phyloP scores from a whole-genome alignment of 1,140 invertebrate species.

The Brachionus calyciflorus region DNA sequence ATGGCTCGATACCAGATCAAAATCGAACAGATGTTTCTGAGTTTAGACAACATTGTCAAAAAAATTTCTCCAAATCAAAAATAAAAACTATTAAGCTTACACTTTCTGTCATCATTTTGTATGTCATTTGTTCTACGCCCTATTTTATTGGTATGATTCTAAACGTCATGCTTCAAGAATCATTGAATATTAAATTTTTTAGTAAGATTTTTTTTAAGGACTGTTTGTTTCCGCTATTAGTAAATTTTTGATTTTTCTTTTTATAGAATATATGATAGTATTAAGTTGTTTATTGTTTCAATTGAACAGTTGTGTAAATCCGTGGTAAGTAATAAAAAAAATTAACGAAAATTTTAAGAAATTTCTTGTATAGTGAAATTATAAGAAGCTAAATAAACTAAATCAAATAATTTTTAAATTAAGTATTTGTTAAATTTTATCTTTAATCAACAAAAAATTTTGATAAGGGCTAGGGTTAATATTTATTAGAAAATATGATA shows the following conservation, averaged over 20 bases:
- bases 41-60: constrained; percentile 39
- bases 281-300: constrained; percentile 32
- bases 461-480: too few species aligned
- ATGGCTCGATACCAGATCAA: neutral
- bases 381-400: too few species aligned
- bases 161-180: neutral
- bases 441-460: too few species aligned
- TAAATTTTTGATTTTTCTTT: constrained; percentile 10
- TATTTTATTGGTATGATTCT: constrained; percentile 63
- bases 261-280: constrained; percentile 34
- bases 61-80: constrained; percentile 58
- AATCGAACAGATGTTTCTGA: neutral
- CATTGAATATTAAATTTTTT: neutral
- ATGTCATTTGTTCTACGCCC: constrained; percentile 71
- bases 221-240: too few species aligned
- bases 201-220: constrained; percentile 9
- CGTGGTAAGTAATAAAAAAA: constrained; percentile 10
- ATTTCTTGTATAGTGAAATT: too few species aligned
- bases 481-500: too few species aligned
- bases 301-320: constrained; percentile 44
- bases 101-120: constrained; percentile 71
- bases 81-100: constrained; percentile 76
- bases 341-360: neutral
- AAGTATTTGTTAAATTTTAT: too few species aligned
- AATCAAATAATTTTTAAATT: too few species aligned